Evolutionary conservation across 2,888 invertebrate species (phyloP), one percentile per base, ranked within the genome.

Genomic region (Amphimallon solstitiale): DNA sequence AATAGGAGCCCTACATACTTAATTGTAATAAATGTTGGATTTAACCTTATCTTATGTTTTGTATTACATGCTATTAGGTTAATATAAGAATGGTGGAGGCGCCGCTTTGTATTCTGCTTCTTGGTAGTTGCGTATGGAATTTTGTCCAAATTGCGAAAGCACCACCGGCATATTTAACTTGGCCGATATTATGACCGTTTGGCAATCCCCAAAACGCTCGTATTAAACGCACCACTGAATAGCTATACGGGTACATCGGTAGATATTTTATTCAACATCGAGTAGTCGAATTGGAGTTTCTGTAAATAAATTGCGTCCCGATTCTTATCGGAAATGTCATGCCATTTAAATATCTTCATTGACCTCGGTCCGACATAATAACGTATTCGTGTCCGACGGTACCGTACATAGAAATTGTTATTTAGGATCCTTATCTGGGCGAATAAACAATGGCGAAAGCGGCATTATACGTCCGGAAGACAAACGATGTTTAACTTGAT

Each of bases 291-390:
- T 51, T 51, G 12, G 15, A 51, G 14, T 35, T 14, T 51, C 51
- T 17, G 51, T 15, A 51, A 1, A 51, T 51, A 51, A 34, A 51
- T 35, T 51, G 29, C 35, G 14, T 14, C 29, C 17, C 51, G 51
- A 51, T 51, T 35, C 51, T 35, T 51, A 51, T 51, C 51, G 51
- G 35, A 51, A 51, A 51, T 51, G 51, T 51, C 51, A 34, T 51
- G 51, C 51, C 51, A 51, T 51, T 51, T 51, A 51, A 51, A 51
- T 51, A 51, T 51, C 51, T 51, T 51, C 51, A 51, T 51, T 51
- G 51, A 34, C 51, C 51, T 35, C 21, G 15, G 29, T 29, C 7
- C 29, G 29, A 14, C 17, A 51, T 9, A 35, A 17, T 10, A 35
- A 51, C 51, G 35, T 5, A 35, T 17, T 14, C 35, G 17, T 15